Evolutionary conservation across 92 coral and sea anemone genomes (phyloP).

Genomic region (Isaurus tuberculatus): DNA sequence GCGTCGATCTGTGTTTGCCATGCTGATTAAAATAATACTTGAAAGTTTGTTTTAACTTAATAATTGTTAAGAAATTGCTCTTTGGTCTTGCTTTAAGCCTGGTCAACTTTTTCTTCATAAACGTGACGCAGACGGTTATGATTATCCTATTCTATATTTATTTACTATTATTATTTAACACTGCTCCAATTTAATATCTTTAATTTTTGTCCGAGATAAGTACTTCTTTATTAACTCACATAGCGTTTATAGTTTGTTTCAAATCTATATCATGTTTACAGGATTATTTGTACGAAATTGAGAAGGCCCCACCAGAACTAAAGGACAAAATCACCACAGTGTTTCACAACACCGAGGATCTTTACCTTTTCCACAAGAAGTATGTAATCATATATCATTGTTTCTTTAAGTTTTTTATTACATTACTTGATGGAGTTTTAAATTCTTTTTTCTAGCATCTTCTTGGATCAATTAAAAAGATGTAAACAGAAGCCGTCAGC

Average conservation of each 20-base stretch:
- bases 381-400: constrained; percentile 37
- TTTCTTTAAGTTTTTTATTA: background rate
- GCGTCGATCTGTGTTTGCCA: too few relatives aligned
- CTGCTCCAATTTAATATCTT: background rate
- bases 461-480: constrained; percentile 77
- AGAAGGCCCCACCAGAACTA: constrained; percentile 72
- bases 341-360: constrained; percentile 87
- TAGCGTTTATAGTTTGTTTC: background rate
- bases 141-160: too few relatives aligned
- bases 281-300: constrained; percentile 90
- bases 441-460: constrained; percentile 61
- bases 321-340: constrained; percentile 83
- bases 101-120: too few relatives aligned
- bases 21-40: too few relatives aligned
- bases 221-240: background rate
- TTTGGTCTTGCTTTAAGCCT: too few relatives aligned
- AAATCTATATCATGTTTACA: constrained; percentile 9
- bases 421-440: background rate
- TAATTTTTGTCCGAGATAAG: background rate
- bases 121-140: too few relatives aligned
- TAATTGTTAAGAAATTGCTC: too few relatives aligned
- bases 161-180: too few relatives aligned
- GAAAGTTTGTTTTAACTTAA: too few relatives aligned
- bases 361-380: constrained; percentile 94
- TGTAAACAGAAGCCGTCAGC: constrained; percentile 74